Evolutionary conservation across 2,113 vertebrate species (phyloP).

Genomic region (Poeciliopsis retropinna): DNA sequence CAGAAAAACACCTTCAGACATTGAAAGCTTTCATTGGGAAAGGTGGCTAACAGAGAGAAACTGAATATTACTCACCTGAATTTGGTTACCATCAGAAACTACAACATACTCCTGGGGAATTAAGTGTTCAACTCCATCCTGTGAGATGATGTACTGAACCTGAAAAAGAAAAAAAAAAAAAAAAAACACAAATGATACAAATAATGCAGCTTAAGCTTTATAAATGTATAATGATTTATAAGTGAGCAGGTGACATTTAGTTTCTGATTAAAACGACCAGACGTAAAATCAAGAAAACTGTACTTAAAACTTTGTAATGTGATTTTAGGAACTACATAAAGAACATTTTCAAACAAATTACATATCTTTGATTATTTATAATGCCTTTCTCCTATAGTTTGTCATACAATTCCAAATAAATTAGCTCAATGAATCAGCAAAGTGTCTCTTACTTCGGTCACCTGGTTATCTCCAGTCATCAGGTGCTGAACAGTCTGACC

Average conservation of each 20-base stretch:
- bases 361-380: too few species aligned
- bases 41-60: background rate
- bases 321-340: too few species aligned
- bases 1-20: background rate
- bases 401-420: too few species aligned
- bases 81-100: slow-evolving; percentile 92
- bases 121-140: slow-evolving; percentile 91
- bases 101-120: slow-evolving; percentile 96
- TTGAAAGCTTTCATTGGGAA: background rate
- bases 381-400: too few species aligned
- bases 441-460: slow-evolving; percentile 67
- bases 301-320: background rate
- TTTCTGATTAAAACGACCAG: background rate
- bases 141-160: slow-evolving; percentile 98
- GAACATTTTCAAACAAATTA: too few species aligned
- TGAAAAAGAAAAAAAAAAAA: slow-evolving; percentile 50
- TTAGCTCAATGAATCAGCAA: background rate
- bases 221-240: background rate
- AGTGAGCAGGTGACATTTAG: background rate
- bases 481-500: slow-evolving; percentile 96
- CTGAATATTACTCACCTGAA: slow-evolving; percentile 84
- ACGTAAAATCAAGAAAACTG: background rate
- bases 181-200: background rate
- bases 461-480: slow-evolving; percentile 93
- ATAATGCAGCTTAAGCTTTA: background rate